Evolutionary conservation across 2,797 vertebrate species (phyloP).

Genomic region (Muraenolepis orangiensis): DNA sequence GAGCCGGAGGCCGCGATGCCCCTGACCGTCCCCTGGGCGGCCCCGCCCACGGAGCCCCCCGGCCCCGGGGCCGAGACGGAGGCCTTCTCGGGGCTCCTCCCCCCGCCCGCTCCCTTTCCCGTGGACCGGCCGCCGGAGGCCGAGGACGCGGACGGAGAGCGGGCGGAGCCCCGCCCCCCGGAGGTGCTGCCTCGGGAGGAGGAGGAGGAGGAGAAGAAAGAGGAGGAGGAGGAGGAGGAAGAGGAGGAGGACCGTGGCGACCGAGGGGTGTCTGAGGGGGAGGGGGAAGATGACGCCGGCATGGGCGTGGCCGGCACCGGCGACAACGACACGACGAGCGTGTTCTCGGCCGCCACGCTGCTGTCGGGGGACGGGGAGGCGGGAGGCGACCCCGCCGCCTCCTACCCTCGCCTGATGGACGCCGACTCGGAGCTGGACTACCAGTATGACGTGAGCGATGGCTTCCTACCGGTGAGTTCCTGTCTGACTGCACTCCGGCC

Average conservation of each 20-base stretch:
- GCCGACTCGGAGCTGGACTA: slow-evolving; percentile 84
- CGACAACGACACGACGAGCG: slow-evolving; percentile 39
- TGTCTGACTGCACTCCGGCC: slow-evolving; percentile 10
- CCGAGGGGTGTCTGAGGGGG: background rate
- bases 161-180: background rate
- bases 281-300: slow-evolving; percentile 18
- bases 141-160: slow-evolving; percentile 24
- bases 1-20: slow-evolving; percentile 35
- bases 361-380: slow-evolving; percentile 92
- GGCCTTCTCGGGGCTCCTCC: slow-evolving; percentile 33
- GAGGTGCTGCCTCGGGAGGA: background rate
- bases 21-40: slow-evolving; percentile 36
- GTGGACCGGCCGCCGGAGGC: slow-evolving; percentile 47
- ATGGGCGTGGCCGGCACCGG: slow-evolving; percentile 46
- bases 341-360: slow-evolving; percentile 85
- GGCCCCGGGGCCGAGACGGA: slow-evolving; percentile 52
- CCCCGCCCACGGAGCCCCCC: slow-evolving; percentile 50
- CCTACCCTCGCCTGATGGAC: slow-evolving; percentile 80
- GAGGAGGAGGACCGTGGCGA: background rate
- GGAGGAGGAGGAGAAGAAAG: background rate
- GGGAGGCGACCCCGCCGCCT: slow-evolving; percentile 75
- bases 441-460: slow-evolving; percentile 83
- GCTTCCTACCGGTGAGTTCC: slow-evolving; percentile 84
- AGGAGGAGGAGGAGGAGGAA: background rate
- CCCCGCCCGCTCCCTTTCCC: slow-evolving; percentile 51